These are phyloP conservation scores for Gerris lacustris DNA, from an alignment of 2,888 invertebrate species.

Conservation along the genomic window DNA sequence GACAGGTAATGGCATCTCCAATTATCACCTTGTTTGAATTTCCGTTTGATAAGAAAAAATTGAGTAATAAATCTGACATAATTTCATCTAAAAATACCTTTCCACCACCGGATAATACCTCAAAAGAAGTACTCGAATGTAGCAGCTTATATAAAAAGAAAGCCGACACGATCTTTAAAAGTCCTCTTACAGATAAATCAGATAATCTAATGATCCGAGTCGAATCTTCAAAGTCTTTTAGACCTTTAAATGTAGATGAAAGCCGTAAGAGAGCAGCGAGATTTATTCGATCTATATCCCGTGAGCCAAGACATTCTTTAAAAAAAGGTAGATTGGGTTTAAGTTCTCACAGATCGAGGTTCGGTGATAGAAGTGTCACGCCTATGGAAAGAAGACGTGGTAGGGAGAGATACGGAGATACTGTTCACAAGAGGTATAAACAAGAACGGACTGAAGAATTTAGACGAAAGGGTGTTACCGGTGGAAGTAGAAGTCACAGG, in stretches of 20 bases:
- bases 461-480: not conserved
- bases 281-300: not conserved
- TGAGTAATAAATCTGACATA: not conserved
- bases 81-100: not conserved
- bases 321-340: not conserved
- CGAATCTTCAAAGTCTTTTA: not conserved
- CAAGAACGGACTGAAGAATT: not conserved
- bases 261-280: not conserved
- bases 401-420: not conserved
- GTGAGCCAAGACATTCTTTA: not conserved
- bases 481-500: not conserved
- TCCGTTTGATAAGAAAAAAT: not conserved
- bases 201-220: not conserved
- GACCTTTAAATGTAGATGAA: not conserved
- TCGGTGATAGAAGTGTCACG: not conserved
- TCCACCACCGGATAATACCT: not conserved
- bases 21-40: not conserved
- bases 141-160: not conserved
- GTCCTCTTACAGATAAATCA: not conserved
- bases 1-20: not conserved
- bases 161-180: not conserved
- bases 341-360: not conserved
- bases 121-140: not conserved
- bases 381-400: not conserved
- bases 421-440: not conserved